Conservation (phyloP, 2,797 vertebrate species). For the Syncerus caffer region DNA sequence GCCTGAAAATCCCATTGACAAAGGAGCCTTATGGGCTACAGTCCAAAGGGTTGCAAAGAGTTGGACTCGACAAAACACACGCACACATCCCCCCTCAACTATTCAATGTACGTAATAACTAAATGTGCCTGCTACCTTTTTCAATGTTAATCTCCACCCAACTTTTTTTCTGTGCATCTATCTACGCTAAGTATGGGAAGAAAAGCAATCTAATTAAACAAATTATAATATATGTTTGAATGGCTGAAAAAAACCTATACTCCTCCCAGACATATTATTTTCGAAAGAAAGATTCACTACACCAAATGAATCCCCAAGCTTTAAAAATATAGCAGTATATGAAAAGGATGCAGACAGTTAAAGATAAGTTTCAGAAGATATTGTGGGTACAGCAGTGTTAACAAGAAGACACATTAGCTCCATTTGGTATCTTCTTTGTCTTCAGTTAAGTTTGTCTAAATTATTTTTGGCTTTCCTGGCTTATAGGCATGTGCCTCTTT, state of each 20-base stretch:
- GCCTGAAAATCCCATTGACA: background rate
- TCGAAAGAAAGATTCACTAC: background rate
- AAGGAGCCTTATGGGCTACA: background rate
- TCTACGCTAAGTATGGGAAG: background rate
- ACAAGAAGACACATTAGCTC: background rate
- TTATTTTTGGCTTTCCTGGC: background rate
- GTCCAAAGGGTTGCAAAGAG: background rate
- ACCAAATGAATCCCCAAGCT: background rate
- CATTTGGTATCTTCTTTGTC: background rate
- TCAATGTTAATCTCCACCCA: background rate
- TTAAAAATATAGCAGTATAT: background rate
- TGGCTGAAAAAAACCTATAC: background rate
- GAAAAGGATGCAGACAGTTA: background rate
- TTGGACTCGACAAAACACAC: fast-evolving
- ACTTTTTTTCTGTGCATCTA: background rate
- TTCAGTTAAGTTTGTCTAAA: background rate
- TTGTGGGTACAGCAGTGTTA: background rate
- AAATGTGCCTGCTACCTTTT: background rate
- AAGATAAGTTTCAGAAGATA: background rate
- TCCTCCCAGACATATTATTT: background rate
- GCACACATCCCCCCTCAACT: background rate
- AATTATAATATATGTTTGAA: background rate
- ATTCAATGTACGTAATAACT: background rate
- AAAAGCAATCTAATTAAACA: background rate
- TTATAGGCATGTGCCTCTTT: background rate